Evolutionary conservation across 2,888 invertebrate species (phyloP), one percentile per base, ranked within the genome.

Genomic region (Lepeophtheirus nordmannii): DNA sequence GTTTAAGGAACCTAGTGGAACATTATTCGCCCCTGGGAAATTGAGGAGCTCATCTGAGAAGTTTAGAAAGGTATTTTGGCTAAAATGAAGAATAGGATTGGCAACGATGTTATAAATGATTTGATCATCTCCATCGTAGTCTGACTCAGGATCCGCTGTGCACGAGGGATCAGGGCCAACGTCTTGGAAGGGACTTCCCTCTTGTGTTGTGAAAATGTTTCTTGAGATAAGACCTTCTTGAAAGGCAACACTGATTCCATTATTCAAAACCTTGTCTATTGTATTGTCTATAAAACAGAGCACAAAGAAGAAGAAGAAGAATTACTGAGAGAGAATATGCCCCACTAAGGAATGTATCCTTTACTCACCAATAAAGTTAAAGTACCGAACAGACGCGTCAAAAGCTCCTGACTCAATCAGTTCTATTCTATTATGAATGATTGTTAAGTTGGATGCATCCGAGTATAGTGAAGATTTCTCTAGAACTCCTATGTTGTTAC

Each of bases 21-120:
- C 60, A n/a, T 60, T 60, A 14, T 60, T 60, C 22, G 60, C 60
- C 10, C 60, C 60, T n/a, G 60, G 60, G 39, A 60, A 60, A 14
- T 10, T 60, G 60, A 60, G 60, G 37, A 60, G 30, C 37, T 60
- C 60, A 22, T 60, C 60, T 11, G 30, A 23, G n/a, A 60, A 60
- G 39, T 38, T 60, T 2, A 37, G 60, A 38, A 60, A 60, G 37
- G 39, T 38, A 14, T 60, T 60, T 10, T 60, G 37, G 22, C 22
- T 60, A 30, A 60, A 60, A 30, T 22, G 17, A 20, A 60, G 39
- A 60, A 37, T 11, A 14, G 60, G 60, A 22, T 60, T 60, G 60
- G 60, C 22, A 10, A 60, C 60, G 37, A 60, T 38, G 23, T 60
- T 60, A 23, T 60, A 60, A 46, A 46, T 46, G 53, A 46, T 46